phyloP scores from a whole-genome alignment of 2,113 vertebrate genomes.

The Podocnemis expansa region DNA sequence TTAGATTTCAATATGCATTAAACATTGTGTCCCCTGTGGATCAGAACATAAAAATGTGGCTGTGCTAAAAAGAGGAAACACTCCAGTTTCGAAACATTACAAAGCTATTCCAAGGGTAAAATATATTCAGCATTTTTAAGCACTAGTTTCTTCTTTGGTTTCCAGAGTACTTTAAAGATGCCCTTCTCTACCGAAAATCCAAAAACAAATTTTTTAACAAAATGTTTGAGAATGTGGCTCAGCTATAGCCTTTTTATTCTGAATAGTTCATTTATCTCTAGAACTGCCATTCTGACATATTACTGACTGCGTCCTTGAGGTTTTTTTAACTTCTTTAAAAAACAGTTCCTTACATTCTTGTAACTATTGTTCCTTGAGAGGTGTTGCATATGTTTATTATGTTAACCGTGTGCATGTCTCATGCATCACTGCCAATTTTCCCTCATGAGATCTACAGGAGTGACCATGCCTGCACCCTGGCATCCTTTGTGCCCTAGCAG shows the following conservation, averaged over 20 bases:
- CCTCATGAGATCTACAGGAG: neutral
- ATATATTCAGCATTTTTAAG: neutral
- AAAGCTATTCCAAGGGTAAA: slow-evolving; percentile 20
- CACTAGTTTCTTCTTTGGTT: neutral
- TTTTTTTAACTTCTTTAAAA: neutral
- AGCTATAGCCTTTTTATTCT: neutral
- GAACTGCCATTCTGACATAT: neutral
- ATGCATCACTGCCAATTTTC: neutral
- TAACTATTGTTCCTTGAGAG: neutral
- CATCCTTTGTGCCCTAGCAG: neutral
- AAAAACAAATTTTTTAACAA: neutral
- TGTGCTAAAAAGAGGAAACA: slow-evolving; percentile 48
- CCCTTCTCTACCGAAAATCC: neutral
- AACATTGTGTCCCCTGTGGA: slow-evolving; percentile 31
- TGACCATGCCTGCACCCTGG: neutral
- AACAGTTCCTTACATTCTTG: neutral
- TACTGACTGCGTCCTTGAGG: neutral
- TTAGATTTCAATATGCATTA: slow-evolving; percentile 55
- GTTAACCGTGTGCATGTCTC: neutral
- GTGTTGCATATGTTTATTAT: neutral
- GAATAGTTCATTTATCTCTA: neutral
- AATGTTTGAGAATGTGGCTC: neutral
- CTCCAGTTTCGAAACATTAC: slow-evolving; percentile 56
- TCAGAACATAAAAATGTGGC: slow-evolving; percentile 59
- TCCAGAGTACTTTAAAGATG: neutral